These are phyloP conservation scores for Temnothorax longispinosus DNA, from an alignment of 1,140 invertebrate genomes.

Conservation along the genomic window DNA sequence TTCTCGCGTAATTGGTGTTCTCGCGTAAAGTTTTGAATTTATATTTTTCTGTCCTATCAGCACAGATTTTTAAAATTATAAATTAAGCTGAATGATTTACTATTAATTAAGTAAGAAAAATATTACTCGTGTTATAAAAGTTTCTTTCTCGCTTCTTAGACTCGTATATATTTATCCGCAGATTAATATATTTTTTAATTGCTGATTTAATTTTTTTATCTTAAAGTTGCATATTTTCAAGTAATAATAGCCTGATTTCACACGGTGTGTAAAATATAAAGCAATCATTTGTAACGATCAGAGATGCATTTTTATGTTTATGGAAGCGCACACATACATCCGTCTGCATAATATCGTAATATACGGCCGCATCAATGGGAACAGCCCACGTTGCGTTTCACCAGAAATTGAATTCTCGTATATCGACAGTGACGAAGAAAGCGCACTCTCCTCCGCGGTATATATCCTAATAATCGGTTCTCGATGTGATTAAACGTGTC, in stretches of 20 bases:
- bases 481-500: neutral
- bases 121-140: neutral
- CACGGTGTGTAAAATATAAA: neutral
- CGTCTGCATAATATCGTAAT: neutral
- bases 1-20: neutral
- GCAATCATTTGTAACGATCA: conserved; percentile 6
- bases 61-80: neutral
- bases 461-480: conserved; percentile 12
- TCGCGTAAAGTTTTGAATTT: neutral
- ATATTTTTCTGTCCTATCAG: neutral
- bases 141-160: neutral
- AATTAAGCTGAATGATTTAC: neutral
- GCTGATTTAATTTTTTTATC: neutral
- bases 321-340: neutral
- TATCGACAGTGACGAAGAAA: conserved; percentile 47
- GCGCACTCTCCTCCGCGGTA: neutral
- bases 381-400: conserved; percentile 18
- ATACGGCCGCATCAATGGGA: neutral
- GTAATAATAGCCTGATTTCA: neutral
- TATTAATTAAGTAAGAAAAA: neutral
- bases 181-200: neutral
- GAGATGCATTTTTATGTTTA: neutral
- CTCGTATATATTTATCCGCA: neutral
- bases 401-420: conserved; percentile 62
- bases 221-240: neutral